These are phyloP conservation scores for Toxotes jaculatrix DNA, from an alignment of 2,113 vertebrate species.

Conservation along the genomic window DNA sequence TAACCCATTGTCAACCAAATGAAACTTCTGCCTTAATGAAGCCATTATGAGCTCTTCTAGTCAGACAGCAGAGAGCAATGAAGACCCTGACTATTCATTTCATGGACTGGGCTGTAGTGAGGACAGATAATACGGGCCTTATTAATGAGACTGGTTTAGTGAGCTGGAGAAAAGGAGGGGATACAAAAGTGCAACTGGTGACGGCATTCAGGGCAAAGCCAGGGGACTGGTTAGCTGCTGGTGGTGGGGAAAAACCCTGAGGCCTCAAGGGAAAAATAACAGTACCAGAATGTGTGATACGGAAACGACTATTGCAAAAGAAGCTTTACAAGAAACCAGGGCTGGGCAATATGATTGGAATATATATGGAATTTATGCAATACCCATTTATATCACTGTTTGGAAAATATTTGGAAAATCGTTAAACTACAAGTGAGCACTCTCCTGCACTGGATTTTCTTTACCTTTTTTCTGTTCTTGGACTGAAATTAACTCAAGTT, in stretches of 20 bases:
- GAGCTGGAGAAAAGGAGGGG: constrained; percentile 72
- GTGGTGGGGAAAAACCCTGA: constrained; percentile 30
- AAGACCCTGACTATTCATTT: constrained; percentile 84
- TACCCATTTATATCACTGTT: background rate
- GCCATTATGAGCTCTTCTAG: constrained; percentile 87
- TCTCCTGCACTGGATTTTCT: no score
- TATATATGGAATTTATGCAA: background rate
- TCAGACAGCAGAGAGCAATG: constrained; percentile 84
- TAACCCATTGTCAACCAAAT: constrained; percentile 87
- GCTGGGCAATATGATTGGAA: background rate
- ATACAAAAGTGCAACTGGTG: constrained; percentile 84
- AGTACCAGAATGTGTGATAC: background rate
- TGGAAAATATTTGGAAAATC: background rate
- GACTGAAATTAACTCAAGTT: no score
- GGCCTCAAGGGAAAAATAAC: constrained; percentile 4
- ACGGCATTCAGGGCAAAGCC: constrained; percentile 71
- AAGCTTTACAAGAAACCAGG: background rate
- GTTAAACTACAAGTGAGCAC: background rate
- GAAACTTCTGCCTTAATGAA: constrained; percentile 88
- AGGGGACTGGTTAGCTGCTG: constrained; percentile 72
- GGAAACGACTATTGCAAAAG: background rate
- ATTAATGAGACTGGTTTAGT: constrained; percentile 85
- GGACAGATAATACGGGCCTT: constrained; percentile 79
- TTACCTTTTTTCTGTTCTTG: no score
- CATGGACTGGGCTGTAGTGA: constrained; percentile 81